Conservation (phyloP, 2,113 vertebrate species). For the Cryptomyrus ogoouensis region DNA sequence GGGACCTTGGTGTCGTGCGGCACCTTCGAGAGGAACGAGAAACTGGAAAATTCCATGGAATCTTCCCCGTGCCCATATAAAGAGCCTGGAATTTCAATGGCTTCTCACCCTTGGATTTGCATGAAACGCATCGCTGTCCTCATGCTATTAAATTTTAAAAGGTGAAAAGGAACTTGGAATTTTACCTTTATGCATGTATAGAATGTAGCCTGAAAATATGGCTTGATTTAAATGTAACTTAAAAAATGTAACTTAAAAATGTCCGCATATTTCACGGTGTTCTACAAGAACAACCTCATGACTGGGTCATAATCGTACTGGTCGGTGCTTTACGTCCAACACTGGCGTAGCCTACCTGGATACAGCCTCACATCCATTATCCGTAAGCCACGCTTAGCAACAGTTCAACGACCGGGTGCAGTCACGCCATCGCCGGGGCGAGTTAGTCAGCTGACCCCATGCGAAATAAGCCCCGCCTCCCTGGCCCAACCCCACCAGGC, state of each 20-base stretch:
- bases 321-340: background rate
- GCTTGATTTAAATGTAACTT: background rate
- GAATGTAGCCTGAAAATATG: conserved; percentile 45
- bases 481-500: background rate
- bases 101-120: conserved; percentile 60
- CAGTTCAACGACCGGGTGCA: conserved; percentile 17
- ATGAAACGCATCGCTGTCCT: conserved; percentile 62
- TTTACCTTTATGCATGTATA: conserved; percentile 26
- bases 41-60: conserved; percentile 57
- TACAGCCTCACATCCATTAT: background rate
- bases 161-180: conserved; percentile 53
- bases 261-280: background rate
- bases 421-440: background rate
- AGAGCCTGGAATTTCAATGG: conserved; percentile 50
- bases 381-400: background rate
- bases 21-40: conserved; percentile 46
- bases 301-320: background rate
- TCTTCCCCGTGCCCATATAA: conserved; percentile 25
- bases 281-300: background rate
- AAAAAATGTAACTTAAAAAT: background rate
- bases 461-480: background rate
- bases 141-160: conserved; percentile 59
- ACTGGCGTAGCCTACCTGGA: background rate
- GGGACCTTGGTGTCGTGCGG: background rate
- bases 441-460: conserved; percentile 30